phyloP scores from a whole-genome alignment of 2,888 invertebrate genomes.

The Marasmarcha lunaedactyla region DNA sequence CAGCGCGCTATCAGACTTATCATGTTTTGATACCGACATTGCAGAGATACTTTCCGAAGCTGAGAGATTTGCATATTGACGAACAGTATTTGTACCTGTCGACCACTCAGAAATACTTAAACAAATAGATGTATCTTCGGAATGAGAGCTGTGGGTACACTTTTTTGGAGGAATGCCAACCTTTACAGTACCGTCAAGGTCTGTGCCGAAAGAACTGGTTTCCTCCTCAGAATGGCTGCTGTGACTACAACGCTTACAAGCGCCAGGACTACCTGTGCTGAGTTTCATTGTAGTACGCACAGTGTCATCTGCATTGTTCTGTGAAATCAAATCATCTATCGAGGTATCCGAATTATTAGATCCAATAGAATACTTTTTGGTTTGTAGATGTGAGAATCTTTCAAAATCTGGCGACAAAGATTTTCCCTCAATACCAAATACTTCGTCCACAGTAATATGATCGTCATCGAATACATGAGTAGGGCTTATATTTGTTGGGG shows the following conservation, averaged over 20 bases:
- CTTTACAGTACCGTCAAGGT: conserved; percentile 84
- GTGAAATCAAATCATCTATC: conserved; percentile 71
- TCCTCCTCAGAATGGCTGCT: conserved; percentile 82
- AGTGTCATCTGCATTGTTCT: conserved; percentile 71
- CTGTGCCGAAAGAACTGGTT: conserved; percentile 82
- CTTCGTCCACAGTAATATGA: conserved; percentile 69
- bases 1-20: conserved; percentile 69
- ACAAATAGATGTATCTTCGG: conserved; percentile 89
- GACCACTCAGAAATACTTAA: conserved; percentile 90
- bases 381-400: conserved; percentile 47
- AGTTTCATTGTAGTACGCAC: conserved; percentile 60
- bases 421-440: conserved; percentile 72
- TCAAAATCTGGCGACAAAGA: conserved; percentile 71
- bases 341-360: conserved; percentile 76
- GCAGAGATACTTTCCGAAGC: conserved; percentile 75
- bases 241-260: conserved; percentile 74
- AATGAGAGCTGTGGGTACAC: conserved; percentile 86
- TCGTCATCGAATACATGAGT: conserved; percentile 68
- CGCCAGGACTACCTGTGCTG: conserved; percentile 58
- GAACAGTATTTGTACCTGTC: conserved; percentile 86
- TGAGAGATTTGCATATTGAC: conserved; percentile 81
- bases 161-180: conserved; percentile 83
- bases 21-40: conserved; percentile 72
- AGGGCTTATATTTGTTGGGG: conserved; percentile 71
- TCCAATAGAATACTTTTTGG: conserved; percentile 61